Conservation (phyloP, 2,797 vertebrate genomes). For the Lycodopsis pacificus region DNA sequence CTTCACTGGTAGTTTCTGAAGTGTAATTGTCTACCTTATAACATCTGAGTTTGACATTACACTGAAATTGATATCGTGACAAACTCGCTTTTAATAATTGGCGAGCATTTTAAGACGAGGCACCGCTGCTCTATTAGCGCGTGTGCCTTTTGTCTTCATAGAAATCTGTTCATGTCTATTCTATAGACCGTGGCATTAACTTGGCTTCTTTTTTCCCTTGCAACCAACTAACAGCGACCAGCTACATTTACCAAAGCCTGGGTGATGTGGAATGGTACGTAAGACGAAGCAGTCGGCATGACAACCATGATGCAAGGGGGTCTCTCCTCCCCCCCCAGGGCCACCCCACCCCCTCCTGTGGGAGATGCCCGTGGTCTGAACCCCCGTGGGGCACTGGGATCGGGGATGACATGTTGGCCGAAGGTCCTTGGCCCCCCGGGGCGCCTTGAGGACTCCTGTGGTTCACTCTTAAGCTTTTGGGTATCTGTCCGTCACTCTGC, state of each 20-base stretch:
- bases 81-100: conserved; percentile 33
- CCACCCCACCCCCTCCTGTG: conserved; percentile 89
- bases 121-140: conserved; percentile 40
- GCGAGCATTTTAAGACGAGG: conserved; percentile 58
- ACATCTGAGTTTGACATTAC: conserved; percentile 59
- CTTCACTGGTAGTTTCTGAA: conserved; percentile 83
- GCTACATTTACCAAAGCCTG: conserved; percentile 99
- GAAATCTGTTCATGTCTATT: conserved; percentile 71
- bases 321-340: conserved; percentile 88
- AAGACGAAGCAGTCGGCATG: conserved; percentile 99
- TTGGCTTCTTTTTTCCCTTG: conserved; percentile 99
- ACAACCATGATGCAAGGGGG: conserved; percentile 99
- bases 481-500: conserved; percentile 82
- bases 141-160: conserved; percentile 74
- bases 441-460: conserved; percentile 99
- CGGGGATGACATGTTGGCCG: conserved; percentile 99
- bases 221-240: conserved; percentile 99
- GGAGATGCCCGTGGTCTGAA: conserved; percentile 99
- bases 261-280: conserved; percentile 99
- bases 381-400: conserved; percentile 97
- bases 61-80: conserved; percentile 47
- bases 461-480: conserved; percentile 94
- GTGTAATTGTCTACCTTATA: conserved; percentile 74
- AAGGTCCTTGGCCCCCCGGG: conserved; percentile 96
- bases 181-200: conserved; percentile 92